Conservation (phyloP, 2,888 invertebrate genomes). For the Anarsia innoxiella region DNA sequence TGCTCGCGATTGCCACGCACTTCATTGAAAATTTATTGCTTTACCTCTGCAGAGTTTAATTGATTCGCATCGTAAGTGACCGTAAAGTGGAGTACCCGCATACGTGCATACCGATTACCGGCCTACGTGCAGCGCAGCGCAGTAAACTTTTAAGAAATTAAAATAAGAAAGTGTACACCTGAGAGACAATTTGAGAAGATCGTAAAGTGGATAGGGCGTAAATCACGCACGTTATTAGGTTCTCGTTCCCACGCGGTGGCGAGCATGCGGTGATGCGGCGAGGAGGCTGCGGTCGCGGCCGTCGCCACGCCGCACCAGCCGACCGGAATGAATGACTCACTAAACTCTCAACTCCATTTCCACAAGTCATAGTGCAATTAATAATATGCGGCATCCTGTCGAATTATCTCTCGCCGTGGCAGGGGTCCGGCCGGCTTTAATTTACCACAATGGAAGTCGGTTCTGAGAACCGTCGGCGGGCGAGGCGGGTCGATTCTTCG, state of each 20-base stretch:
- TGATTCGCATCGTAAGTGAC: slow-evolving; percentile 51
- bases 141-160: slow-evolving; percentile 29
- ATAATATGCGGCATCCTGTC: slow-evolving; percentile 76
- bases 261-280: neutral
- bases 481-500: slow-evolving; percentile 71
- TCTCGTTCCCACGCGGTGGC: slow-evolving; percentile 64
- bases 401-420: slow-evolving; percentile 74
- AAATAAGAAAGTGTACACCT: slow-evolving; percentile 30
- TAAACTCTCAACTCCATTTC: slow-evolving; percentile 70
- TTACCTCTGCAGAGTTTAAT: slow-evolving; percentile 50
- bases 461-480: slow-evolving; percentile 69
- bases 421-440: slow-evolving; percentile 74
- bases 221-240: slow-evolving; percentile 41
- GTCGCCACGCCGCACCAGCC: slow-evolving; percentile 37
- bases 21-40: slow-evolving; percentile 66
- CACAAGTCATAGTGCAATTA: slow-evolving; percentile 76
- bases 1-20: slow-evolving; percentile 39
- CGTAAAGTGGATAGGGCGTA: slow-evolving; percentile 43
- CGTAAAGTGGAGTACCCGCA: slow-evolving; percentile 37
- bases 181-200: slow-evolving; percentile 34
- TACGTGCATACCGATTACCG: too few relatives aligned
- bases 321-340: slow-evolving; percentile 71
- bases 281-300: slow-evolving; percentile 28
- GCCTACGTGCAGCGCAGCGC: slow-evolving; percentile 31
- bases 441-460: slow-evolving; percentile 74